phyloP scores from a whole-genome alignment of 2,113 vertebrate species.

The Macroglossus sobrinus region DNA sequence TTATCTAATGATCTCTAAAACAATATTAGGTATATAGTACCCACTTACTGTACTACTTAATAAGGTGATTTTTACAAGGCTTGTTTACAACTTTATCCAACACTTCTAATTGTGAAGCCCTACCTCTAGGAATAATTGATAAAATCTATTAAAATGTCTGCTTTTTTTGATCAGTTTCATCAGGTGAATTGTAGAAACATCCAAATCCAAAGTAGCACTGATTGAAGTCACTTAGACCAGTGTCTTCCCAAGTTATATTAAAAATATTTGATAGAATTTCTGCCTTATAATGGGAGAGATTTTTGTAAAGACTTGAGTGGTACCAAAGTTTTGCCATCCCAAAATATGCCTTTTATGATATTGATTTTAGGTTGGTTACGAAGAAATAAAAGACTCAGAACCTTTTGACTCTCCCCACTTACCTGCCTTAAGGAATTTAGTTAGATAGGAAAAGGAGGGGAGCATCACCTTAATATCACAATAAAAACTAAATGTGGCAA shows the following conservation, averaged over 20 bases:
- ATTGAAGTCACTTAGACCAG: neutral
- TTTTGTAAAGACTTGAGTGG: neutral
- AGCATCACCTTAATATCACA: neutral
- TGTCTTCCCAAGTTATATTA: neutral
- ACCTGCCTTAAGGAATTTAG: neutral
- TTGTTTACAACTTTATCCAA: slow-evolving; percentile 22
- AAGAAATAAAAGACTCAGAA: neutral
- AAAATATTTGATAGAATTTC: slow-evolving; percentile 23
- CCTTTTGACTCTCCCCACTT: neutral
- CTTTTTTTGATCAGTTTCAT: neutral
- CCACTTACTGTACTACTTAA: slow-evolving; percentile 4
- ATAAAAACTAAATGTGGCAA: neutral
- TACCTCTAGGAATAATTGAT: neutral
- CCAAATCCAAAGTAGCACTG: slow-evolving; percentile 36
- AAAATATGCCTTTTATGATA: neutral
- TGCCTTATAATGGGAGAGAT: neutral
- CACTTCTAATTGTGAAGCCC: neutral
- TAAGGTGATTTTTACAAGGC: slow-evolving; percentile 6
- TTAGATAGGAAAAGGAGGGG: neutral
- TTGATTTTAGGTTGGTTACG: neutral
- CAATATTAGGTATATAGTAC: neutral
- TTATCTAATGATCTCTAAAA: slow-evolving; percentile 24
- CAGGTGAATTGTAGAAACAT: slow-evolving; percentile 42
- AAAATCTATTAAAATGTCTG: slow-evolving; percentile 3
- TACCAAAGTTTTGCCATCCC: neutral